These are phyloP conservation scores for Apodemia duryi DNA, from an alignment of 2,888 invertebrate species.

Conservation along the genomic window DNA sequence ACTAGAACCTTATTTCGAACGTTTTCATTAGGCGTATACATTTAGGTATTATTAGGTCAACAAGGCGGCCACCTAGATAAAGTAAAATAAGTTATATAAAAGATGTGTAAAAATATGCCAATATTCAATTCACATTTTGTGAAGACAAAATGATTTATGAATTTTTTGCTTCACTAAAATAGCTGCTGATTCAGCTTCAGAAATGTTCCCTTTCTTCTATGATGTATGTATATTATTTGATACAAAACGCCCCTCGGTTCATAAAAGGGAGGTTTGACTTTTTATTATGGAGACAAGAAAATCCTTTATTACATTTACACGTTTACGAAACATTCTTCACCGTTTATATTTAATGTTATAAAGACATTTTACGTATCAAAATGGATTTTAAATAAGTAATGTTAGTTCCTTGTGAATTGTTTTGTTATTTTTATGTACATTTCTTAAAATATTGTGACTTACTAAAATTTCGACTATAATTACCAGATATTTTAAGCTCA, in stretches of 20 bases:
- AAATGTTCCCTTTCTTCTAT: constrained; percentile 10
- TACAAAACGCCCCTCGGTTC: constrained; percentile 8
- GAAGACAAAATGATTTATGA: constrained; percentile 9
- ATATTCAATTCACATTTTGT: constrained; percentile 12
- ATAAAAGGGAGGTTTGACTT: constrained; percentile 10
- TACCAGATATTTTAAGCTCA: no score
- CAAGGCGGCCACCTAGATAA: not conserved
- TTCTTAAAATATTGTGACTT: no score
- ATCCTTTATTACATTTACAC: constrained; percentile 10
- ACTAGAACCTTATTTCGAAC: no score
- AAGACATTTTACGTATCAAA: not conserved
- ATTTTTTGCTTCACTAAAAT: constrained; percentile 11
- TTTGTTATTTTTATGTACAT: no score
- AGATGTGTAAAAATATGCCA: constrained; percentile 9
- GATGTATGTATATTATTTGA: constrained; percentile 15
- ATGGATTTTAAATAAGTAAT: not conserved
- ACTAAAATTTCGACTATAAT: no score
- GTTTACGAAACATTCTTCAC: not conserved
- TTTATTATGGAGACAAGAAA: constrained; percentile 15
- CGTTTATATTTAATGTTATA: not conserved
- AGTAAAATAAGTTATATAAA: constrained; percentile 2
- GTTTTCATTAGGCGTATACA: no score
- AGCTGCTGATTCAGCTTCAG: constrained; percentile 11
- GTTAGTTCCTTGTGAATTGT: no score
- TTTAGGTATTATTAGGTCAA: not conserved